Conservation (phyloP, 2,888 invertebrate species). For the Meloe dianella region DNA sequence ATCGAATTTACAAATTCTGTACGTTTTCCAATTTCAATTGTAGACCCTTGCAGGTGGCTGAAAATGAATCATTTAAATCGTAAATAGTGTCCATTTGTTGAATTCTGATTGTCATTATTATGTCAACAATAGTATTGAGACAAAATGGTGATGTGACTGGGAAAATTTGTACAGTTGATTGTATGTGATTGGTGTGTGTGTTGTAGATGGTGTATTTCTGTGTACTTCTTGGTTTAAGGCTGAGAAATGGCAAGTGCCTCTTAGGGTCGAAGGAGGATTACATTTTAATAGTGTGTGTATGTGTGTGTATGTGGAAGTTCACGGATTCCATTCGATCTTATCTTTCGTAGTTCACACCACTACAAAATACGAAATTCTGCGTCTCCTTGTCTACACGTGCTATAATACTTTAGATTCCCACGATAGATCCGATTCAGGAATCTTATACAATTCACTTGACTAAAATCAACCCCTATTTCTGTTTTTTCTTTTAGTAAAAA, state of each 20-base stretch:
- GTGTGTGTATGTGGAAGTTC: constrained; percentile 49
- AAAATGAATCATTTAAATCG: no score
- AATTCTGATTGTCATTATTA: no score
- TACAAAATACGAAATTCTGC: constrained; percentile 44
- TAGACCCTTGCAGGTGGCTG: no score
- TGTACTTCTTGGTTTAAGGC: constrained; percentile 38
- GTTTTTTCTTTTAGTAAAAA: neutral
- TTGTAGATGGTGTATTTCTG: neutral
- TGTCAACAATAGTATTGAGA: no score
- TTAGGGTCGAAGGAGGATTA: constrained; percentile 53
- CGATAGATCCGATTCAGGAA: constrained; percentile 48
- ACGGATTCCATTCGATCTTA: constrained; percentile 47
- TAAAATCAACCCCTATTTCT: neutral
- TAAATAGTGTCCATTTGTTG: no score
- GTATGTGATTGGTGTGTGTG: constrained; percentile 11
- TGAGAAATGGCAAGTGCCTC: constrained; percentile 55
- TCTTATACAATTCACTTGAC: constrained; percentile 37
- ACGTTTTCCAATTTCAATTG: no score
- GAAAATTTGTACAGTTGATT: constrained; percentile 31
- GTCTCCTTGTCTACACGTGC: constrained; percentile 54
- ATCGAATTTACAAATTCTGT: no score
- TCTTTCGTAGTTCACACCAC: constrained; percentile 29
- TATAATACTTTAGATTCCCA: constrained; percentile 57
- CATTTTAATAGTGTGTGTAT: constrained; percentile 42
- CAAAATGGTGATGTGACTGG: neutral